phyloP scores from a whole-genome alignment of 1,140 invertebrate genomes.

The Zaprionus inermis region DNA sequence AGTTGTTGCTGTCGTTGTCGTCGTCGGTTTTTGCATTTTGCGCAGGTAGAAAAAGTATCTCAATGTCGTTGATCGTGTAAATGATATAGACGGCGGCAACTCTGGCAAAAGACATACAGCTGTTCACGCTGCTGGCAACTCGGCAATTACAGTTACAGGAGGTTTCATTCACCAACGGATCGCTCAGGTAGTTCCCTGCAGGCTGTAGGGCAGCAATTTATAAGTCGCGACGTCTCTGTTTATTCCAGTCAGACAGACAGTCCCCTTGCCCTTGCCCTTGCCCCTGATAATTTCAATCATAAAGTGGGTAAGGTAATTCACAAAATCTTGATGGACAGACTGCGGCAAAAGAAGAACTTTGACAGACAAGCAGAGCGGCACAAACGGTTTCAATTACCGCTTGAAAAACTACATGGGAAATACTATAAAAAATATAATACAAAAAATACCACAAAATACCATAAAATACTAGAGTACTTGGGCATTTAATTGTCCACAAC shows the following conservation, averaged over 20 bases:
- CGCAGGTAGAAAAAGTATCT: constrained; percentile 61
- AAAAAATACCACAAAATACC: neutral
- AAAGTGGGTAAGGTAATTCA: constrained; percentile 37
- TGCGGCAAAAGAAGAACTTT: neutral
- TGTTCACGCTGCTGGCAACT: constrained; percentile 45
- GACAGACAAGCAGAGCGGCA: constrained; percentile 10
- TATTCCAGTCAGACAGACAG: constrained; percentile 8
- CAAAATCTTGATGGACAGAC: constrained; percentile 22
- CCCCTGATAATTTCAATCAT: constrained; percentile 34
- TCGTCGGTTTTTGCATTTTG: constrained; percentile 27
- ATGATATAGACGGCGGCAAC: constrained; percentile 48
- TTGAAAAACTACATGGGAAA: neutral
- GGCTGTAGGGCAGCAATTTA: constrained; percentile 19
- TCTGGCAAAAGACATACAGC: constrained; percentile 22
- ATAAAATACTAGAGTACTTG: neutral
- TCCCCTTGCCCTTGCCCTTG: constrained; percentile 2
- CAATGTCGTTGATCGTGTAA: constrained; percentile 48
- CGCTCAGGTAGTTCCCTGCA: neutral
- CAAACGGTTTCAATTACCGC: neutral
- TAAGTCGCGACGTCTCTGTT: constrained; percentile 60
- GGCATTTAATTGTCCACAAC: neutral
- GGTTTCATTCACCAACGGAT: constrained; percentile 14
- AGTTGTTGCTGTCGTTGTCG: too few relatives aligned
- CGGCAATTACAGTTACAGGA: constrained; percentile 28
- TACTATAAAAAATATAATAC: neutral